Conservation (phyloP, 1,140 invertebrate species). For the Dendroctonus valens region DNA sequence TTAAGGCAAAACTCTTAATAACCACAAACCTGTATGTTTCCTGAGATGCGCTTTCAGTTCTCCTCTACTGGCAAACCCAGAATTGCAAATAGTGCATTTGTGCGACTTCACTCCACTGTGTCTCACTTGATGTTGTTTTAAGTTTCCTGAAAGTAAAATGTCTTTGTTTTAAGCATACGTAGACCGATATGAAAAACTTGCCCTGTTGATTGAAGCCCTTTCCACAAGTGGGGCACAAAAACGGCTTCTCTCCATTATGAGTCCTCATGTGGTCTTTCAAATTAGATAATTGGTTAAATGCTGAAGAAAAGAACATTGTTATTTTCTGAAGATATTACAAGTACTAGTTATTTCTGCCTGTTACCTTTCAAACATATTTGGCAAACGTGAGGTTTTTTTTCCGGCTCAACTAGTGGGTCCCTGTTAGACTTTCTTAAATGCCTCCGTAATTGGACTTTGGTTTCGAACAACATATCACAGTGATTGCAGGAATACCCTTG, state of each 20-base stretch:
- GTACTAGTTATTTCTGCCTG: not conserved
- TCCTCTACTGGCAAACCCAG: constrained; percentile 62
- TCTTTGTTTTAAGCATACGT: not conserved
- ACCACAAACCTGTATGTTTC: constrained; percentile 56
- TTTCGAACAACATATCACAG: constrained; percentile 16
- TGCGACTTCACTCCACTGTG: constrained; percentile 63
- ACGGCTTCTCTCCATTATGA: no score
- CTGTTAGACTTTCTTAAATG: constrained; percentile 6
- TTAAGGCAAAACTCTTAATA: not conserved
- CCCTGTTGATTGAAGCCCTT: constrained; percentile 63
- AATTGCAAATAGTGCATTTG: constrained; percentile 60
- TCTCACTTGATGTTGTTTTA: constrained; percentile 61
- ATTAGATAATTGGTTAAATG: constrained; percentile 2
- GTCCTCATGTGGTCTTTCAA: constrained; percentile 7
- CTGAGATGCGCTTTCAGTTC: constrained; percentile 60
- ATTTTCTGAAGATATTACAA: not conserved
- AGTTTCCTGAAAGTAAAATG: constrained; percentile 44
- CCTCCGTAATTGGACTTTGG: constrained; percentile 8
- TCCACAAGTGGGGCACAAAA: constrained; percentile 57
- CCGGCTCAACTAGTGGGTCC: constrained; percentile 52
- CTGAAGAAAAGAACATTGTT: constrained; percentile 35
- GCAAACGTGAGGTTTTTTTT: constrained; percentile 60
- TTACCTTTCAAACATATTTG: constrained; percentile 52
- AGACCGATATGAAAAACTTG: no score
- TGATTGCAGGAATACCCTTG: constrained; percentile 13